Conservation (phyloP, 2,888 invertebrate species). For the Eurytoma adleriae region DNA sequence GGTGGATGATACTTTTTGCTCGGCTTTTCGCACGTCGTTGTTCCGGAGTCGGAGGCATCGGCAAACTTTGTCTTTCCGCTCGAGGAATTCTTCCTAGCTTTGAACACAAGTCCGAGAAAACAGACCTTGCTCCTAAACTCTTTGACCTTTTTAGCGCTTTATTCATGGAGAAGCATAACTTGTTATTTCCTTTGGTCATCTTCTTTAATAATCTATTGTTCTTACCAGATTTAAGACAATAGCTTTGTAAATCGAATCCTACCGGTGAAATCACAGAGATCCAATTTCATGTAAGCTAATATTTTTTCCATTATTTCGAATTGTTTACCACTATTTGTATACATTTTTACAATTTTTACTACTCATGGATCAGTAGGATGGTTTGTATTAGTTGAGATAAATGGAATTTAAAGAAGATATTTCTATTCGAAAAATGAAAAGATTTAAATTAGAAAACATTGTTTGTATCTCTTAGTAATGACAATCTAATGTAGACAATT, state of each 20-base stretch:
- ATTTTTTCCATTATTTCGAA: too few species aligned
- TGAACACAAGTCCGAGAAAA: constrained; percentile 47
- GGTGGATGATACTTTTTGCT: constrained; percentile 35
- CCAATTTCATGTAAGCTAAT: too few species aligned
- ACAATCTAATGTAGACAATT: too few species aligned
- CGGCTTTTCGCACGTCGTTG: constrained; percentile 28
- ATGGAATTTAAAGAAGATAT: too few species aligned
- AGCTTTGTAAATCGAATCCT: neutral
- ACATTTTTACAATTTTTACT: too few species aligned
- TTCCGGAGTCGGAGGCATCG: constrained; percentile 30
- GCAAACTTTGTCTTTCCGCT: constrained; percentile 58
- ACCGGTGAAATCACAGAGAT: too few species aligned
- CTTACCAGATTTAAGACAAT: neutral
- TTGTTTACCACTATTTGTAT: neutral
- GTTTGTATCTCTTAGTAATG: too few species aligned
- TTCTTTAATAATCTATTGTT: neutral
- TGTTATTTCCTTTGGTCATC: constrained; percentile 7
- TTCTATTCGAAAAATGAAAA: too few species aligned
- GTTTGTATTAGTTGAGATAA: too few species aligned
- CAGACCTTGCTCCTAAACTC: constrained; percentile 23
- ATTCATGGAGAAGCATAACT: neutral
- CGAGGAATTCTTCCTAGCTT: constrained; percentile 49
- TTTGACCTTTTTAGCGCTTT: constrained; percentile 17
- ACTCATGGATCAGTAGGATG: too few species aligned
- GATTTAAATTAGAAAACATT: too few species aligned